Evolutionary conservation across 2,888 invertebrate genomes (phyloP).

Genomic region (Dorcus hopei): DNA sequence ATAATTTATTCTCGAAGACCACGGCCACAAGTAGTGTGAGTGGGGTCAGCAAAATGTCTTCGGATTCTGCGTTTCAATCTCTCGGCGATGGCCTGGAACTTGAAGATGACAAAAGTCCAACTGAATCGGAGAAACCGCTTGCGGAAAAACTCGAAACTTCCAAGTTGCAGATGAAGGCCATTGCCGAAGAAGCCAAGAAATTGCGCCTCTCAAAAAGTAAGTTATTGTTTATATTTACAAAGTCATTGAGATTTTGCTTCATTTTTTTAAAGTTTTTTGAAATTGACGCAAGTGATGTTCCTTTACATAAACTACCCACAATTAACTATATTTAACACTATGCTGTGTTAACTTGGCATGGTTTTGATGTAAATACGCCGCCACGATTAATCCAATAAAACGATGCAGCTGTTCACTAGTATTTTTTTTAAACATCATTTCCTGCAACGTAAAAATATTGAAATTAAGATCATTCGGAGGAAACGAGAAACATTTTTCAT

Average conservation of each 20-base stretch:
- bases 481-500: no score
- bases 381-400: neutral
- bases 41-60: constrained; percentile 52
- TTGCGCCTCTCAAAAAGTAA: constrained; percentile 50
- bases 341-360: no score
- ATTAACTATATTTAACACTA: no score
- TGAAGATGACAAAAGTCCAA: constrained; percentile 40
- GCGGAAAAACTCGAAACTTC: constrained; percentile 28
- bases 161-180: constrained; percentile 58
- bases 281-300: no score
- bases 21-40: constrained; percentile 34
- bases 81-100: constrained; percentile 45
- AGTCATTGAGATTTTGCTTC: neutral
- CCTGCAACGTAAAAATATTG: no score
- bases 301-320: no score
- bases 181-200: constrained; percentile 48
- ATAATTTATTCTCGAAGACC: constrained; percentile 28
- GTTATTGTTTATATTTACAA: neutral
- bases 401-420: neutral
- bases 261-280: neutral
- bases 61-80: constrained; percentile 57
- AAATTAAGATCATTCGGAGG: no score
- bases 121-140: constrained; percentile 25
- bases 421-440: neutral
- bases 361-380: no score